Percentiles rank a stretch among this genome's conserved stretches.
phyloP scores from a whole-genome alignment of 2,888 invertebrate genomes.

The Fragum whitleyi region DNA sequence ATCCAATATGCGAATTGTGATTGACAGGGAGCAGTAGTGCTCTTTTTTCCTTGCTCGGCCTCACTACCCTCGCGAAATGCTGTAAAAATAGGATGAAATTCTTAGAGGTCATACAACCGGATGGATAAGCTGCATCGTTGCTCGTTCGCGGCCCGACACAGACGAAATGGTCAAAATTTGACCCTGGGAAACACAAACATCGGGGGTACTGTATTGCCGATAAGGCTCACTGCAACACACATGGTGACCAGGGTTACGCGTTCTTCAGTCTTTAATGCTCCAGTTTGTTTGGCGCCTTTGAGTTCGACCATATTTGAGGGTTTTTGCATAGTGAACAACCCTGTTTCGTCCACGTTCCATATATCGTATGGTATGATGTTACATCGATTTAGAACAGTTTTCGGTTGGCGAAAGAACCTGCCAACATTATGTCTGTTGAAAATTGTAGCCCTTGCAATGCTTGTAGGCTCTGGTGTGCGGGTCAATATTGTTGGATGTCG shows the following conservation, averaged over 20 bases:
- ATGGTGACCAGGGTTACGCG: slow-evolving; percentile 46
- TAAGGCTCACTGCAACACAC: slow-evolving; percentile 38
- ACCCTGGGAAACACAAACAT: slow-evolving; percentile 50
- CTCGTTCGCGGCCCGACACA: slow-evolving; percentile 35
- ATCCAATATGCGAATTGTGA: slow-evolving; percentile 75
- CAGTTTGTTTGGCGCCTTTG: slow-evolving; percentile 19
- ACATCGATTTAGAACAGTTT: slow-evolving; percentile 24
- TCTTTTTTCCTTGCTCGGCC: slow-evolving; percentile 70
- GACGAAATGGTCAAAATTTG: slow-evolving; percentile 43
- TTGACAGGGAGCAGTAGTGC: slow-evolving; percentile 79
- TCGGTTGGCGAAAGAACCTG: slow-evolving; percentile 24
- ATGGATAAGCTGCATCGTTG: slow-evolving; percentile 43
- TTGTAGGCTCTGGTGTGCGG: slow-evolving; percentile 35
- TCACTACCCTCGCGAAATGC: slow-evolving; percentile 76
- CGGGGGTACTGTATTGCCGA: slow-evolving; percentile 28
- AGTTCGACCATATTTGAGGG: background rate
- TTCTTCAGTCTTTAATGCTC: slow-evolving; percentile 36
- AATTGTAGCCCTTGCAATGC: slow-evolving; percentile 20
- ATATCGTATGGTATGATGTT: slow-evolving; percentile 12
- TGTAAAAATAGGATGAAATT: slow-evolving; percentile 72
- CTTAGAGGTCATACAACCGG: slow-evolving; percentile 78
- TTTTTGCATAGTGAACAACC: slow-evolving; percentile 16
- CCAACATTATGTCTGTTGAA: slow-evolving; percentile 33
- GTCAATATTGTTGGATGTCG: slow-evolving; percentile 48
- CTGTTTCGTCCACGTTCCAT: slow-evolving; percentile 44